Conservation (phyloP, 2,888 invertebrate species). For the Nesidiocoris tenuis region DNA sequence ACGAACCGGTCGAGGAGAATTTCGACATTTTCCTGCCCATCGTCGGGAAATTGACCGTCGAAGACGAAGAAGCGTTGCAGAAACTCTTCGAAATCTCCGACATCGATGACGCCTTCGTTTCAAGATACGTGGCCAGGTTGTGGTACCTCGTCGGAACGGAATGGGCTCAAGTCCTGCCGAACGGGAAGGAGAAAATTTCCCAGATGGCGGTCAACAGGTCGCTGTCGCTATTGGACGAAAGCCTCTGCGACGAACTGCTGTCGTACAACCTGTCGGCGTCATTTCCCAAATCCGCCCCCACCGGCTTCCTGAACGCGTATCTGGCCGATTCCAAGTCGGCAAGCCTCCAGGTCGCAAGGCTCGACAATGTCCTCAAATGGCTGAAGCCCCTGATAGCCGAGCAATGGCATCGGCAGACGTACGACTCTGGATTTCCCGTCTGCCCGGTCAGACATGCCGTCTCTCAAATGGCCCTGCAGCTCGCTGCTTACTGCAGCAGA, state of each 20-base stretch:
- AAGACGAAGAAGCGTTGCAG: slow-evolving; percentile 40
- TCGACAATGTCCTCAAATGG: not conserved
- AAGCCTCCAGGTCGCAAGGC: not conserved
- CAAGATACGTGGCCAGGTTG: slow-evolving; percentile 43
- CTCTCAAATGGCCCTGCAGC: not conserved
- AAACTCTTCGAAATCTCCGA: slow-evolving; percentile 31
- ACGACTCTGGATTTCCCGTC: not conserved
- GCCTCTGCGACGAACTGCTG: slow-evolving; percentile 42
- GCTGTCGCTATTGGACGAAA: slow-evolving; percentile 25
- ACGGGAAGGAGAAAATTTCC: slow-evolving; percentile 33
- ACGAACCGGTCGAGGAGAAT: slow-evolving; percentile 40
- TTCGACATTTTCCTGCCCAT: slow-evolving; percentile 36
- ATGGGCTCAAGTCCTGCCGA: slow-evolving; percentile 6
- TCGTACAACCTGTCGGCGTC: slow-evolving; percentile 6
- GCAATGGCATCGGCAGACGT: not conserved
- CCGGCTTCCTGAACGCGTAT: not conserved
- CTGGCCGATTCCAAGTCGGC: not conserved
- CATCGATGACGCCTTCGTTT: slow-evolving; percentile 39
- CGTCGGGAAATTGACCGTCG: slow-evolving; percentile 11
- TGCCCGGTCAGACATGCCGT: slow-evolving; percentile 2
- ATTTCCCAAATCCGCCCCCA: not conserved
- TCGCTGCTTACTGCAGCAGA: not conserved
- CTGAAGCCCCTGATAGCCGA: not conserved
- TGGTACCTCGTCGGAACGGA: slow-evolving; percentile 40
- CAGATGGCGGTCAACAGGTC: slow-evolving; percentile 18